phyloP scores from a whole-genome alignment of 2,797 vertebrate genomes.

The Cyclura pinguis region DNA sequence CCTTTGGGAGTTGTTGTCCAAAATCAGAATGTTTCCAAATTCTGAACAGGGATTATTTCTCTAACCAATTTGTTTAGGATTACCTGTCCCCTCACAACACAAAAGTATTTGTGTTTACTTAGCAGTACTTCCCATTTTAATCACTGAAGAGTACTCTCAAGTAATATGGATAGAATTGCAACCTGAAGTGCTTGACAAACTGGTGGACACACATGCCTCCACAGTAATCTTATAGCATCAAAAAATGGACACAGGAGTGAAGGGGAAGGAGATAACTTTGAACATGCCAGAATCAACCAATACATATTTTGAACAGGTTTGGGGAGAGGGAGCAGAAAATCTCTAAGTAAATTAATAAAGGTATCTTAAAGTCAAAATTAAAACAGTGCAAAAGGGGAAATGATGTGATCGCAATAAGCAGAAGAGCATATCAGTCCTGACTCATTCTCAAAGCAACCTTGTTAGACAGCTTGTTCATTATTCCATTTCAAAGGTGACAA shows the following conservation, averaged over 20 bases:
- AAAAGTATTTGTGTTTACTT: neutral
- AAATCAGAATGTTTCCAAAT: too few species aligned
- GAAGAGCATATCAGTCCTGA: neutral
- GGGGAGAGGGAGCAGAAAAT: neutral
- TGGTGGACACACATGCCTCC: too few species aligned
- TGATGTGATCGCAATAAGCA: neutral
- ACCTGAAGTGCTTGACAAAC: neutral
- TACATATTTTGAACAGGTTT: neutral
- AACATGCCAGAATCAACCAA: neutral
- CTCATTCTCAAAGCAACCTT: neutral
- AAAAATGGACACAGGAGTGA: neutral
- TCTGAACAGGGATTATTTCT: too few species aligned
- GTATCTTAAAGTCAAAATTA: neutral
- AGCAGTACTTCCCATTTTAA: neutral
- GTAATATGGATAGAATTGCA: neutral
- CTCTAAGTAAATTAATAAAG: neutral
- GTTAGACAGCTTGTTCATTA: neutral
- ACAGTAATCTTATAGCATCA: neutral
- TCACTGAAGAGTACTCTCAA: neutral
- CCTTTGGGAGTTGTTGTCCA: too few species aligned
- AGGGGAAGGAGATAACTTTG: too few species aligned
- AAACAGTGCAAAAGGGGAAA: neutral
- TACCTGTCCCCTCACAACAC: neutral
- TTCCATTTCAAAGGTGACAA: neutral
- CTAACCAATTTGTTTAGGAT: too few species aligned